Evolutionary conservation across 2,888 invertebrate species (phyloP).

Genomic region (Smittia aterrima): DNA sequence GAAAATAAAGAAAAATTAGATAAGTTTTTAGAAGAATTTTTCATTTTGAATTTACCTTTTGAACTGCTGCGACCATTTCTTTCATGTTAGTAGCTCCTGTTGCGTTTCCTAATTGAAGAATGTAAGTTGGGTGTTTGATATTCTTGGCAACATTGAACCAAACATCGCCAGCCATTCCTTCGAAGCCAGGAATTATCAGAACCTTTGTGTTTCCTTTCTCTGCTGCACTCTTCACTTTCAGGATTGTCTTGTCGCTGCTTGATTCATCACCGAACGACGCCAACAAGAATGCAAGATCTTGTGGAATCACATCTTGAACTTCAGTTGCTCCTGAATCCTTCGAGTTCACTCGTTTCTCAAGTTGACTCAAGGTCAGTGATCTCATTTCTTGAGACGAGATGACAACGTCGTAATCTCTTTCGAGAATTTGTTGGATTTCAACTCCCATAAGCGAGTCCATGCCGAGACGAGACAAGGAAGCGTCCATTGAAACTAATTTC

Average conservation of each 20-base stretch:
- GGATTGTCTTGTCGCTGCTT: slow-evolving; percentile 52
- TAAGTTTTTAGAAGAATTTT: background rate
- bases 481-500: slow-evolving; percentile 63
- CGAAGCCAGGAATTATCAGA: slow-evolving; percentile 66
- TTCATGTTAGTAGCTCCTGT: slow-evolving; percentile 46
- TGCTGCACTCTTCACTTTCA: slow-evolving; percentile 56
- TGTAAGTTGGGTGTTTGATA: slow-evolving; percentile 46
- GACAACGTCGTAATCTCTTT: slow-evolving; percentile 78
- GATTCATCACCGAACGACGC: slow-evolving; percentile 59
- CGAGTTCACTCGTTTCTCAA: slow-evolving; percentile 19
- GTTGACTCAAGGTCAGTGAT: slow-evolving; percentile 61
- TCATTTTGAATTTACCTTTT: slow-evolving; percentile 46
- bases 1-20: slow-evolving; percentile 43
- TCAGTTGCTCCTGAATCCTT: background rate
- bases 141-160: slow-evolving; percentile 50
- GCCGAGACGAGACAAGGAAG: slow-evolving; percentile 77
- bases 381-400: slow-evolving; percentile 79
- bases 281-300: slow-evolving; percentile 50
- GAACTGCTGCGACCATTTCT: slow-evolving; percentile 47
- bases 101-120: slow-evolving; percentile 50
- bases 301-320: background rate
- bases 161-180: slow-evolving; percentile 59
- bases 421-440: slow-evolving; percentile 86
- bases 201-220: slow-evolving; percentile 45
- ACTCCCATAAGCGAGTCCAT: slow-evolving; percentile 94